Conservation (phyloP, 2,113 vertebrate species). For the Gadus chalcogrammus region DNA sequence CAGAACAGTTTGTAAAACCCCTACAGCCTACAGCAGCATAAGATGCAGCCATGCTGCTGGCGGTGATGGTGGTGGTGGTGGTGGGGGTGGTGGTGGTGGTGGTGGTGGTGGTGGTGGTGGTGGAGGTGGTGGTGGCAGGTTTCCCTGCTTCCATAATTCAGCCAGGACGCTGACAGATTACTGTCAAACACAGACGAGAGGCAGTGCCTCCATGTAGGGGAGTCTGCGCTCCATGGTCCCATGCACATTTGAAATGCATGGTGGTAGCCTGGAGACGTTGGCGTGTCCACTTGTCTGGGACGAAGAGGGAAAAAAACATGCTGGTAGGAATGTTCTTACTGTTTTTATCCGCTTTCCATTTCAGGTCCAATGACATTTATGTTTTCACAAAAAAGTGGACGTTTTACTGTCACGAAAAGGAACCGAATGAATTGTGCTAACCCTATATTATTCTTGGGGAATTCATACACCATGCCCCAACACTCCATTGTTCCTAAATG, state of each 20-base stretch:
- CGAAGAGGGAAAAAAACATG: slow-evolving; percentile 10
- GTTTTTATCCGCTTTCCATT: neutral
- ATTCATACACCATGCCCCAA: too few relatives aligned
- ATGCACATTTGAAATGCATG: slow-evolving; percentile 49
- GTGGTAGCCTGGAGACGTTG: slow-evolving; percentile 24
- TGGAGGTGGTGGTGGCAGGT: neutral
- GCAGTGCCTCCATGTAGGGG: slow-evolving; percentile 47
- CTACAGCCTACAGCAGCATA: too few relatives aligned
- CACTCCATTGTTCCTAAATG: too few relatives aligned
- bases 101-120: neutral
- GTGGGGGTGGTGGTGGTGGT: too few relatives aligned
- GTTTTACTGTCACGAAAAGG: too few relatives aligned
- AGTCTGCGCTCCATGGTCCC: slow-evolving; percentile 33
- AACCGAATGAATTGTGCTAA: too few relatives aligned
- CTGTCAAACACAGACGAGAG: slow-evolving; percentile 55
- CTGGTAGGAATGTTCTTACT: slow-evolving; percentile 17
- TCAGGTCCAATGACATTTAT: neutral
- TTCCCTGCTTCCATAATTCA: slow-evolving; percentile 65
- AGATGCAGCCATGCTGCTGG: too few relatives aligned
- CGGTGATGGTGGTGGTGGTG: too few relatives aligned
- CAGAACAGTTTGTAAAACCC: too few relatives aligned
- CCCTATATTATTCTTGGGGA: too few relatives aligned
- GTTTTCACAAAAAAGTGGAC: too few relatives aligned
- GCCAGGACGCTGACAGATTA: slow-evolving; percentile 58
- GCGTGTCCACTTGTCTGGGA: slow-evolving; percentile 21